Conservation (phyloP, 2,888 invertebrate species). For the Iphiclides podalirius region DNA sequence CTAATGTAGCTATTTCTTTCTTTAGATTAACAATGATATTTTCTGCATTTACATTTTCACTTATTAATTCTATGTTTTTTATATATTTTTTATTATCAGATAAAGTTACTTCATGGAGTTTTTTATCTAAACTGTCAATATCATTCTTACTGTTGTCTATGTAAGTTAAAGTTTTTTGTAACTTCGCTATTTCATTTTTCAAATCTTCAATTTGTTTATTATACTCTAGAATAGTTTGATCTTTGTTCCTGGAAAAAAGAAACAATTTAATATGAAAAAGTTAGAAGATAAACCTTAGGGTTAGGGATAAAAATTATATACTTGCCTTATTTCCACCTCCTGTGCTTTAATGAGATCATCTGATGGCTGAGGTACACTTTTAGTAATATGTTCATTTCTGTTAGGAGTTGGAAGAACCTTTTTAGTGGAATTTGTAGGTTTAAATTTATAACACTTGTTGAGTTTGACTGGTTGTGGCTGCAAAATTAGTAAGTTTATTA, state of each 20-base stretch:
- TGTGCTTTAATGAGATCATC: constrained; percentile 64
- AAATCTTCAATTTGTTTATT: constrained; percentile 69
- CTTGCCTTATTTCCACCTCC: constrained; percentile 70
- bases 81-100: constrained; percentile 27
- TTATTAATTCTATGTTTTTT: constrained; percentile 13
- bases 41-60: constrained; percentile 26
- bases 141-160: constrained; percentile 33
- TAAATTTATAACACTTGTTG: constrained; percentile 37
- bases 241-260: constrained; percentile 59
- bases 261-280: constrained; percentile 1
- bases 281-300: neutral
- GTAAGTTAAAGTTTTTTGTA: constrained; percentile 38
- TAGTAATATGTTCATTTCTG: constrained; percentile 35
- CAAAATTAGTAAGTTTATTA: constrained; percentile 27
- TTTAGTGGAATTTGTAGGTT: constrained; percentile 43
- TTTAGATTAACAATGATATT: constrained; percentile 43
- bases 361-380: constrained; percentile 37
- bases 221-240: constrained; percentile 64
- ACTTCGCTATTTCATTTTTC: constrained; percentile 52
- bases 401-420: constrained; percentile 34
- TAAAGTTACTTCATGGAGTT: constrained; percentile 39
- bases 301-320: neutral
- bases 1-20: constrained; percentile 48
- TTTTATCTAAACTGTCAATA: constrained; percentile 38
- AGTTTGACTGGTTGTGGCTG: constrained; percentile 61